Evolutionary conservation across 2,888 invertebrate genomes (phyloP).

Genomic region (Chalcis sispes): DNA sequence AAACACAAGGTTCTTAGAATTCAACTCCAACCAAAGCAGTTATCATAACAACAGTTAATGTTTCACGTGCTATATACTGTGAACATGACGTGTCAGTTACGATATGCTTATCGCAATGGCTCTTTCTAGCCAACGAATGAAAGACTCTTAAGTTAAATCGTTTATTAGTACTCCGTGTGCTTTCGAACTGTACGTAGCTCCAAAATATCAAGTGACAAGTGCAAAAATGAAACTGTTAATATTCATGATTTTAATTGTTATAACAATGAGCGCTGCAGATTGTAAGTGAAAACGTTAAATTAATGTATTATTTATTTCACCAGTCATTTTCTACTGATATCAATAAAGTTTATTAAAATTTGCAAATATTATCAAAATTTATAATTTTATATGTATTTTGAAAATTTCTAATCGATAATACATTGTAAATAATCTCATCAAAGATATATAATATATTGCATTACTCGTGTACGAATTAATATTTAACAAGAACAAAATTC

Average conservation of each 20-base stretch:
- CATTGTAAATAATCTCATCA: background rate
- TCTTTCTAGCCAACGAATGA: constrained; percentile 26
- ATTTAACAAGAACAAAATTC: background rate
- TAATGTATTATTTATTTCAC: background rate
- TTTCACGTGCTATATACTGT: constrained; percentile 32
- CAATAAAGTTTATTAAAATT: no score
- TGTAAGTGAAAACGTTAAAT: constrained; percentile 24
- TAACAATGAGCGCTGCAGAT: constrained; percentile 34
- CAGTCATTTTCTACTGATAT: no score
- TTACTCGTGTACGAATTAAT: no score
- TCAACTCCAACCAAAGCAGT: no score
- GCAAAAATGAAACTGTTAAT: constrained; percentile 44
- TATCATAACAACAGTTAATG: no score
- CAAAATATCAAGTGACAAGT: background rate
- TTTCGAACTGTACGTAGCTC: constrained; percentile 14
- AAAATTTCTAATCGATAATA: background rate
- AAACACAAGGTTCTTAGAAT: no score
- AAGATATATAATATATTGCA: no score
- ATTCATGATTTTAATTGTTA: constrained; percentile 29
- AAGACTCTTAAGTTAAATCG: constrained; percentile 35
- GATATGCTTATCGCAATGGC: background rate
- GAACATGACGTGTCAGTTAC: background rate
- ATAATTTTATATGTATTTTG: no score
- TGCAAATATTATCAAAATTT: no score
- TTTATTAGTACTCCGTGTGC: constrained; percentile 29